Evolutionary conservation across 2,113 vertebrate genomes (phyloP).

Genomic region (Enhydra lutris): DNA sequence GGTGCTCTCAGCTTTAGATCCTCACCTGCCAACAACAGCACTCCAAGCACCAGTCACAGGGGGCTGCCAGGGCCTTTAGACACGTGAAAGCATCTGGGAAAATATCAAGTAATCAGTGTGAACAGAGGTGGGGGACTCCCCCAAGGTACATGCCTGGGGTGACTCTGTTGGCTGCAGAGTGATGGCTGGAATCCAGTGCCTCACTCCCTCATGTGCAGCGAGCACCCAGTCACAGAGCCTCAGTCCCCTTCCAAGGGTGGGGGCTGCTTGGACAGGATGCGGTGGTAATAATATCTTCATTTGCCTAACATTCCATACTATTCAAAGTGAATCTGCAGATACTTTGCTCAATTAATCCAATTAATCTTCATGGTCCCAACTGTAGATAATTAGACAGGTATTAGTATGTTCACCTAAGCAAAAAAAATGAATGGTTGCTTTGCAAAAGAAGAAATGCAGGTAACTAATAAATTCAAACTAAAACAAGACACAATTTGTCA

Average conservation of each 20-base stretch:
- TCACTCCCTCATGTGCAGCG: accelerated
- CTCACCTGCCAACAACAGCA: background rate
- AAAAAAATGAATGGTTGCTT: background rate
- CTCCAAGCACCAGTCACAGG: accelerated
- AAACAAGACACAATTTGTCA: background rate
- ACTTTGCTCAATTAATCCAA: background rate
- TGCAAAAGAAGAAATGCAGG: background rate
- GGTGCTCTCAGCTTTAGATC: background rate
- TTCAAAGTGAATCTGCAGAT: background rate
- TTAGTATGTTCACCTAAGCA: background rate
- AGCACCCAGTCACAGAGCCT: background rate
- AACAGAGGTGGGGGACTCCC: too few species aligned
- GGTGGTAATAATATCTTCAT: too few species aligned
- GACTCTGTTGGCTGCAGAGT: too few species aligned
- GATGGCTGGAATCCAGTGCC: accelerated
- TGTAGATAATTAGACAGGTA: background rate
- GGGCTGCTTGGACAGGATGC: background rate
- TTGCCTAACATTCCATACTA: too few species aligned
- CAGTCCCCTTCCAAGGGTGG: background rate
- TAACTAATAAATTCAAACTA: too few species aligned
- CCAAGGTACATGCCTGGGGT: accelerated
- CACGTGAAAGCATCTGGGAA: too few species aligned
- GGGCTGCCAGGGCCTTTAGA: accelerated
- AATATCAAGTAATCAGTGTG: accelerated
- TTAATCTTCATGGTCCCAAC: background rate